Percentiles rank a stretch among this genome's conserved stretches.
Evolutionary conservation across 2,113 vertebrate genomes (phyloP).

Genomic region (Phrynosoma platyrhinos): DNA sequence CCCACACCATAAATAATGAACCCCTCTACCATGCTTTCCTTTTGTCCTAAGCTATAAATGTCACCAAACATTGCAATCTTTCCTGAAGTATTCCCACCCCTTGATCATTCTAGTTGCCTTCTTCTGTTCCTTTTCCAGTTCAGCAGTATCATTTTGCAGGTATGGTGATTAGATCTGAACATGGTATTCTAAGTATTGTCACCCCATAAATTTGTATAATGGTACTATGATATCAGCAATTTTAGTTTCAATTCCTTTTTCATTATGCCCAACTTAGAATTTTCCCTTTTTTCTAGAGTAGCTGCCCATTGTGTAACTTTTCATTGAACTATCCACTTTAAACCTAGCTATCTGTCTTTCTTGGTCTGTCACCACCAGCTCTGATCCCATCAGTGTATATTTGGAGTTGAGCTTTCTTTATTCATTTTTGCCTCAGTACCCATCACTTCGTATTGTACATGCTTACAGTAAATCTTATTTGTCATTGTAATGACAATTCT

Average conservation of each 20-base stretch:
- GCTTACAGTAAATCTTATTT: too few relatives aligned
- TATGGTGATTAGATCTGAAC: neutral
- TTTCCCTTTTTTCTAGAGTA: neutral
- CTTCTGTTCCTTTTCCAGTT: neutral
- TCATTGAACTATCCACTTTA: neutral
- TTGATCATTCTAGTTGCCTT: too few relatives aligned
- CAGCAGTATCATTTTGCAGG: neutral
- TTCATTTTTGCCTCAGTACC: too few relatives aligned
- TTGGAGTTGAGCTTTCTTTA: too few relatives aligned
- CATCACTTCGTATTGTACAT: too few relatives aligned
- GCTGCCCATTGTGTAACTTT: neutral
- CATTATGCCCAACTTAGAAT: neutral
- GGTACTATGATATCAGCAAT: neutral
- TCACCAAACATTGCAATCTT: too few relatives aligned
- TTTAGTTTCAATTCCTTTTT: neutral
- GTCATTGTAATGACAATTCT: too few relatives aligned
- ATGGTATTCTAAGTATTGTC: neutral
- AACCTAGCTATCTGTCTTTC: neutral
- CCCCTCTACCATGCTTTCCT: too few relatives aligned
- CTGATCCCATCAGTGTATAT: neutral
- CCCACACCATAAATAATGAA: too few relatives aligned
- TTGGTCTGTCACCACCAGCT: neutral
- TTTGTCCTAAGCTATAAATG: too few relatives aligned
- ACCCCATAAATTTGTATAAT: neutral
- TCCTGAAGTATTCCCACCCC: too few relatives aligned